These are phyloP conservation scores for Halictus quadricinctus DNA, from an alignment of 2,888 invertebrate genomes.

Conservation along the genomic window DNA sequence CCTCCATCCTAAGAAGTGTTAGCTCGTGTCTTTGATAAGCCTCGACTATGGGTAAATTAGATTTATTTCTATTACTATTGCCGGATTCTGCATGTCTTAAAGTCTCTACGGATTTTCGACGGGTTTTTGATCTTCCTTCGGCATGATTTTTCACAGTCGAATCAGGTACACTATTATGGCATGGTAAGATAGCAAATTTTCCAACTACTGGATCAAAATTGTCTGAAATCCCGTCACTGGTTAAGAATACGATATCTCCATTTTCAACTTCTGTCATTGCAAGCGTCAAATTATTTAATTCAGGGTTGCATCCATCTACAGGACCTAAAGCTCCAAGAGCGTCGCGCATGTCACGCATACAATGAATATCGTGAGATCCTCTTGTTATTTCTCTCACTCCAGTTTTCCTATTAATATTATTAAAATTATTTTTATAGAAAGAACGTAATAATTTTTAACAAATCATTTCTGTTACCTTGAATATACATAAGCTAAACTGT, in stretches of 20 bases:
- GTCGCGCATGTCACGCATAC: constrained; percentile 94
- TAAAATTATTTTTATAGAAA: constrained; percentile 17
- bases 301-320: constrained; percentile 92
- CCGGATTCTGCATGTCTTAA: constrained; percentile 68
- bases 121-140: constrained; percentile 69
- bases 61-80: constrained; percentile 69
- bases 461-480: constrained; percentile 83
- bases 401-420: constrained; percentile 76
- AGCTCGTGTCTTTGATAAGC: constrained; percentile 90
- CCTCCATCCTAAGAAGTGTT: constrained; percentile 89
- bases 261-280: constrained; percentile 91
- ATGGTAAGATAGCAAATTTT: constrained; percentile 88
- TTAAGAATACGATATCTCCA: constrained; percentile 93
- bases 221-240: constrained; percentile 95
- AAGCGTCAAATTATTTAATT: constrained; percentile 93
- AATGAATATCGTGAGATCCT: constrained; percentile 92
- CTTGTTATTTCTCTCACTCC: constrained; percentile 94
- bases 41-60: constrained; percentile 87
- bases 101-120: constrained; percentile 73
- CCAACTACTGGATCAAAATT: constrained; percentile 97
- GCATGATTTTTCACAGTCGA: constrained; percentile 63
- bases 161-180: constrained; percentile 62
- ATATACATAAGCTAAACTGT: constrained; percentile 94
- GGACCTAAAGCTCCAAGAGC: constrained; percentile 94
- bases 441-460: constrained; percentile 1